Percentiles rank a stretch among this genome's conserved stretches.
Evolutionary conservation across 1,140 invertebrate species (phyloP).

Genomic region (Drosophila sturtevanti): DNA sequence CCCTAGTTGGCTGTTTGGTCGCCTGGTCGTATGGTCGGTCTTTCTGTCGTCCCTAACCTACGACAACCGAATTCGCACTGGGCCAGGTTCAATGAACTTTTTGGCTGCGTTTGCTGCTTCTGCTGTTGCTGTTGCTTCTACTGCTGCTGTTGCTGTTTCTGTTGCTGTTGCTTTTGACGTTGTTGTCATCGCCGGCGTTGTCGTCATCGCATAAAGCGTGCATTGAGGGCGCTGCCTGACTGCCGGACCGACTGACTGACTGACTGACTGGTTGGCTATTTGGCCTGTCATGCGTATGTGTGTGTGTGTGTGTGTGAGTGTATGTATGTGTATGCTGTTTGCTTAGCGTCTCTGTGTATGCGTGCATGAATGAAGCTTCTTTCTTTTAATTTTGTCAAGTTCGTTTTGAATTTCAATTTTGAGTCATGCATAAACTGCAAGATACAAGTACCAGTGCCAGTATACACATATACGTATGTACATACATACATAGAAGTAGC

Average conservation of each 20-base stretch:
- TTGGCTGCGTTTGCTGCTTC: conserved; percentile 64
- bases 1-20: conserved; percentile 41
- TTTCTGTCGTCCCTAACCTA: conserved; percentile 73
- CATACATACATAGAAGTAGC: conserved; percentile 17
- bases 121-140: conserved; percentile 32
- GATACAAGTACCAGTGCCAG: conserved; percentile 46
- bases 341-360: conserved; percentile 52
- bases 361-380: conserved; percentile 80
- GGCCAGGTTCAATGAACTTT: conserved; percentile 80
- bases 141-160: conserved; percentile 33
- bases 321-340: conserved; percentile 41
- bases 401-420: conserved; percentile 82
- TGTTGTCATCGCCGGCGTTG: conserved; percentile 53
- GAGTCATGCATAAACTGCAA: conserved; percentile 70
- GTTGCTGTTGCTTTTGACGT: conserved; percentile 39
- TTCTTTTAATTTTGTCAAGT: conserved; percentile 82
- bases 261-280: conserved; percentile 36
- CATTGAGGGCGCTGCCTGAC: conserved; percentile 75
- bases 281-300: conserved; percentile 63
- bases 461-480: too few species aligned
- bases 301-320: conserved; percentile 22
- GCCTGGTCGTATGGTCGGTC: conserved; percentile 56
- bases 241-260: conserved; percentile 15
- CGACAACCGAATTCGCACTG: conserved; percentile 80
- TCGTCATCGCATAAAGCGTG: conserved; percentile 69